These are phyloP conservation scores for Drosophila neocordata DNA, from an alignment of 1,140 invertebrate genomes.

Conservation along the genomic window DNA sequence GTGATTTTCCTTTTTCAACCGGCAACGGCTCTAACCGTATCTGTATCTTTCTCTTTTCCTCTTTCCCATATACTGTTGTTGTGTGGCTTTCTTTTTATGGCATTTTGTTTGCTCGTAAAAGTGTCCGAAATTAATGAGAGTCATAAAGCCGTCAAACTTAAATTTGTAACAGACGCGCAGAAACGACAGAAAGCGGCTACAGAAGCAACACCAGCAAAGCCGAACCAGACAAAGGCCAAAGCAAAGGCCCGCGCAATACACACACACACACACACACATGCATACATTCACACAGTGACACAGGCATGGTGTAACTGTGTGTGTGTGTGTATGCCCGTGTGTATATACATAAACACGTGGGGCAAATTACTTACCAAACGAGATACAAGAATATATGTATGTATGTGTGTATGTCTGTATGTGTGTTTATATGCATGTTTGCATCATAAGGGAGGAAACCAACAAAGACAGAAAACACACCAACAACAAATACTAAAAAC, in stretches of 20 bases:
- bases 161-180: conserved; percentile 78
- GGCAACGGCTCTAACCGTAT: not conserved
- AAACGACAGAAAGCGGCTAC: conserved; percentile 24
- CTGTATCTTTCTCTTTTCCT: conserved; percentile 5
- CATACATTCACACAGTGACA: not conserved
- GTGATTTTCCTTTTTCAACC: conserved; percentile 6
- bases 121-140: conserved; percentile 76
- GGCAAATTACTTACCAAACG: conserved; percentile 6
- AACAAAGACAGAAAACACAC: not conserved
- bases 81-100: conserved; percentile 62
- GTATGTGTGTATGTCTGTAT: too few relatives aligned
- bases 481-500: conserved; percentile 26
- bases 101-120: conserved; percentile 78
- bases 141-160: conserved; percentile 80
- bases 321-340: not conserved
- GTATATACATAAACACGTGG: conserved; percentile 8
- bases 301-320: not conserved
- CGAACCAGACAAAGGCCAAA: conserved; percentile 19
- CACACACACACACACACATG: conserved; percentile 24
- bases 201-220: conserved; percentile 4
- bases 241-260: conserved; percentile 18
- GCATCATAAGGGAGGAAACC: conserved; percentile 4
- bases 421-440: too few relatives aligned
- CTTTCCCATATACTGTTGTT: not conserved
- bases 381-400: not conserved